Base-by-base conservation (phyloP, 2,797 vertebrate species). In the Semotilus atromaculatus region DNA sequence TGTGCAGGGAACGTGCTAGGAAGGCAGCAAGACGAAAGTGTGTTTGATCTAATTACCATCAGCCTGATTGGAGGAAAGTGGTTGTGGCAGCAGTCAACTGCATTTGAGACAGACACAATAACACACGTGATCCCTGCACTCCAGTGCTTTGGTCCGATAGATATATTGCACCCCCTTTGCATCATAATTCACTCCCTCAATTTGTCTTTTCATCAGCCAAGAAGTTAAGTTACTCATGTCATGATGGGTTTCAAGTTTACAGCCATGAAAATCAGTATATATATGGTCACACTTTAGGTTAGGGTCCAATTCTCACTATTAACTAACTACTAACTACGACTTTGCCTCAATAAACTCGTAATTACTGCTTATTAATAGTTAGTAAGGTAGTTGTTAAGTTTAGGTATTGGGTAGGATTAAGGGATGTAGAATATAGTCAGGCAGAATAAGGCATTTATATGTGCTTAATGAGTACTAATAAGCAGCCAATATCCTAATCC, bases 71-170 rank as follows among this genome's bases (percentile, higher is more conserved):
- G 85, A 21, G 67, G 87, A 86, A 89, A 90, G 87, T 88, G 85
- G 82, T 89, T 89, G 81, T 89, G 90, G 88, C 86, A 90, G 86
- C 82, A 91, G 60, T 91, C 88, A 88, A 87, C 88, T 91, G 84
- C 85, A 87, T 81, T 86, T 83, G 74, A 58, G 83, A 80, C 73
- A 73, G 71, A 88, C 84, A 87, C 85, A 84, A 87, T 75, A 86
- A 83, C 89, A 88, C 40, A 78, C 34, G 48, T 83, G 75, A 88
- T 83, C 88, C 26, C 75, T 67, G 85, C 11, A 60, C 40, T 73
- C 76, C 81, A 38, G 48, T 66, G 43, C 72, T 73, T 7, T 34
- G 78, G 78, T 38, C 36, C 51, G n/a, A 34, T 84, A 21, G 7
- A 66, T 83, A 75, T 81, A 71, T 85, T 68, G 84, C 34, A 51